Evolutionary conservation across 1,140 invertebrate genomes (phyloP).

Genomic region (Drosophila tsacasi): DNA sequence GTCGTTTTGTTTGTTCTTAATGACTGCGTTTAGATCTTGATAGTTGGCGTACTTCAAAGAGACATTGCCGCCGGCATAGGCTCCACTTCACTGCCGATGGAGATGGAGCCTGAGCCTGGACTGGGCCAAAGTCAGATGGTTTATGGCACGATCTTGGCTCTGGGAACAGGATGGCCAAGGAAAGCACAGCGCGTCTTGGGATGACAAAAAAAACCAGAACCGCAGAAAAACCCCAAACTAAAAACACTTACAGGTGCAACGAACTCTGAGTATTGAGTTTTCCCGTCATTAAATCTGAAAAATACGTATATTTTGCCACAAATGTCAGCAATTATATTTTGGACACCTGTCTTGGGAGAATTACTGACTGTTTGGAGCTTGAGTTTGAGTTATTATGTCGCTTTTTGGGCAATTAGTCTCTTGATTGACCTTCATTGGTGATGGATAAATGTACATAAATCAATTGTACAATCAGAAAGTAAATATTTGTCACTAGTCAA

Average conservation of each 20-base stretch:
- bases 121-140: conserved; percentile 14
- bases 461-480: neutral
- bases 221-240: conserved; percentile 19
- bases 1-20: conserved; percentile 84
- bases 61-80: conserved; percentile 69
- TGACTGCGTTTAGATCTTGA: conserved; percentile 84
- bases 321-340: conserved; percentile 30
- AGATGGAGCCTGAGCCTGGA: neutral
- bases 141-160: conserved; percentile 21
- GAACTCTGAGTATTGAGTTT: conserved; percentile 16
- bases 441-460: neutral
- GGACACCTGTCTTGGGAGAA: neutral
- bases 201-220: conserved; percentile 9
- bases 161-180: conserved; percentile 36
- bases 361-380: conserved; percentile 16
- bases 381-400: conserved; percentile 1
- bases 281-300: conserved; percentile 26
- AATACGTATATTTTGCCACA: conserved; percentile 27
- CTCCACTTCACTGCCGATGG: conserved; percentile 3
- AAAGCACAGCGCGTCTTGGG: conserved; percentile 1
- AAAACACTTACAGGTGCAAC: conserved; percentile 38
- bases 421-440: neutral
- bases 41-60: conserved; percentile 80
- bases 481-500: too few species aligned
- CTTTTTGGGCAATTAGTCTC: neutral